Evolutionary conservation across 2,888 invertebrate genomes (phyloP).

Genomic region (Keiferia lycopersicella): DNA sequence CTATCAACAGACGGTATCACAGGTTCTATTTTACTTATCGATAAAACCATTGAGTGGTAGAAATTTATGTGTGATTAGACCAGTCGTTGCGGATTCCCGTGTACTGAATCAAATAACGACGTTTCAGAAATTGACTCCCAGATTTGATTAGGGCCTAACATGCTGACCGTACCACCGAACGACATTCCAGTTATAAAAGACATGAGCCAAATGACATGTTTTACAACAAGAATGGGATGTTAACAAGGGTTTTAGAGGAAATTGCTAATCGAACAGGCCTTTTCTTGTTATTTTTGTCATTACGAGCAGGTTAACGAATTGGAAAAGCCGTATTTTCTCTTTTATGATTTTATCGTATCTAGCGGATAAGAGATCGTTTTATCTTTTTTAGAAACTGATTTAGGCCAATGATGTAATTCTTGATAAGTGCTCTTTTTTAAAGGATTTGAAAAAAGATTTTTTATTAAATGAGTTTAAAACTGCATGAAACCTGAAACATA

Average conservation of each 20-base stretch:
- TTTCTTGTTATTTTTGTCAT: slow-evolving; percentile 13
- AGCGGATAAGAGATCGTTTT: background rate
- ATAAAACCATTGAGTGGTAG: too few species aligned
- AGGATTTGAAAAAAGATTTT: too few species aligned
- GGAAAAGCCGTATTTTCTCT: background rate
- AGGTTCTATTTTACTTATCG: too few species aligned
- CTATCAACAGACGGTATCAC: too few species aligned
- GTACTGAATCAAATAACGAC: too few species aligned
- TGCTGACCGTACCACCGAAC: slow-evolving; percentile 32
- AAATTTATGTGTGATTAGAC: too few species aligned
- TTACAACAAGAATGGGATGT: slow-evolving; percentile 46
- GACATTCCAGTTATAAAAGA: slow-evolving; percentile 49
- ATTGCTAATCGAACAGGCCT: slow-evolving; percentile 16
- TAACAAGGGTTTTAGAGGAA: slow-evolving; percentile 5
- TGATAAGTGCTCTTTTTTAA: too few species aligned
- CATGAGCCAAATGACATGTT: slow-evolving; percentile 58
- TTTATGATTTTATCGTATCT: background rate
- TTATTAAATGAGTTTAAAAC: too few species aligned
- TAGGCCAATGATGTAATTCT: too few species aligned
- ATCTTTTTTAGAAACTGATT: background rate
- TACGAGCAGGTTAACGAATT: background rate
- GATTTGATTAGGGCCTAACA: background rate
- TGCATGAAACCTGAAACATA: too few species aligned
- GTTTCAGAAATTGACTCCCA: too few species aligned
- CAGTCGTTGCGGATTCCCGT: too few species aligned